Conservation (phyloP, 2,797 vertebrate species). For the Arremon aurantiirostris region DNA sequence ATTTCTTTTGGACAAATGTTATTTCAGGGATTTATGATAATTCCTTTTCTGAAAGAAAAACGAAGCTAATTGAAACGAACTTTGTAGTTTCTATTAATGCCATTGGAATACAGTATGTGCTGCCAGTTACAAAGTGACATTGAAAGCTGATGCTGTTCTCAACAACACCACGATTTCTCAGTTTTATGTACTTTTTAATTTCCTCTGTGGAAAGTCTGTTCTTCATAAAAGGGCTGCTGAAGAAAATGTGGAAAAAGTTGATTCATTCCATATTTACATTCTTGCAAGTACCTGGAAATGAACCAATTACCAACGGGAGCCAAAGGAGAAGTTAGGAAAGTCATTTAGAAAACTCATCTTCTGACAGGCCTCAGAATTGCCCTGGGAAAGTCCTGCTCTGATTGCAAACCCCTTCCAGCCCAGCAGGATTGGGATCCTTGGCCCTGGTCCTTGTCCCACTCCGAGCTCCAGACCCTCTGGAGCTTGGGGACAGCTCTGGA, state of each 20-base stretch:
- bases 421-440: neutral
- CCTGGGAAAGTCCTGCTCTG: conserved; percentile 55
- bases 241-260: conserved; percentile 86
- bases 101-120: conserved; percentile 69
- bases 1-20: conserved; percentile 72
- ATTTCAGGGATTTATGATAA: conserved; percentile 78
- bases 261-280: conserved; percentile 87
- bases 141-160: conserved; percentile 81
- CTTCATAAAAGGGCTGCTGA: conserved; percentile 87
- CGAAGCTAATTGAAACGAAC: conserved; percentile 76
- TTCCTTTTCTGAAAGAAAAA: conserved; percentile 75
- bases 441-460: neutral
- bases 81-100: conserved; percentile 69
- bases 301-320: conserved; percentile 72
- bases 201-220: conserved; percentile 96
- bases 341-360: conserved; percentile 73
- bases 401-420: conserved; percentile 29
- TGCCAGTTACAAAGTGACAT: conserved; percentile 76
- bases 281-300: conserved; percentile 81
- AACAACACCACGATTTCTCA: conserved; percentile 83
- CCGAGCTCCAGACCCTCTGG: neutral
- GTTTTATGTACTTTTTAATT: conserved; percentile 93
- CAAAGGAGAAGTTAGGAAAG: conserved; percentile 73
- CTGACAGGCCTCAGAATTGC: conserved; percentile 51
- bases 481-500: neutral